Base-by-base conservation (phyloP, 2,888 invertebrate genomes). In the Sicus ferrugineus region DNA sequence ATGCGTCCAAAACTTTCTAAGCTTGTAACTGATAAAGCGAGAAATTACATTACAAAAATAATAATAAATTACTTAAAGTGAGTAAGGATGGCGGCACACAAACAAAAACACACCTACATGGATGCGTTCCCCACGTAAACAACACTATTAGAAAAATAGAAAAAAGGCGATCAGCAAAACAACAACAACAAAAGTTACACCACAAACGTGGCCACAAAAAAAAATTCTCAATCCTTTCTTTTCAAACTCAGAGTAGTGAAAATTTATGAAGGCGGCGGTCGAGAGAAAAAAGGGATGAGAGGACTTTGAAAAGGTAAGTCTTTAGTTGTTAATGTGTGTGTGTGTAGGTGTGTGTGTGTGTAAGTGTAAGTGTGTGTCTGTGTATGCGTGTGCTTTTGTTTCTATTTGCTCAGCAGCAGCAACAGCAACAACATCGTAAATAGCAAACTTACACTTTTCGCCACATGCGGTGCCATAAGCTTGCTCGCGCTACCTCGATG, bases 401-500 rank as follows among this genome's bases (percentile, higher is more conserved):
- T n/a, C 58, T 58, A 9, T 16, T 58, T 31, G 34, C 30, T 14
- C 54, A 54, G 16, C 54, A 54, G 16, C 28, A 28, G 28, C 26
- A 54, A 28, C 54, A 54, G 28, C 26, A 54, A 23, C 23, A 23
- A 54, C 23, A 54, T 26, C 16, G 7, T 28, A 54, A 54, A 54
- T 54, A 28, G 54, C 28, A 28, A 23, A 54, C 54, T 54, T 54
- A 54, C 23, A 28, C 54, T 54, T 26, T 28, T 54, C 16, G 14
- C 26, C 54, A 9, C 28, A 14, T 7, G 23, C 21, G 9, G 7
- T 23, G 16, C 46, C 46, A n/a, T 46, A 3, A 46, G n/a, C n/a
- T n/a, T n/a, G n/a, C n/a, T 7, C 14, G 34, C 14, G 34, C 7
- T 3, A n/a, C 42, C 16, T 4, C 3, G 54, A 14, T 54, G 26